A percentile compares a stretch with the other conserved stretches of the same genome.
These are phyloP conservation scores for Rhagologus leucostigma DNA, from an alignment of 2,113 vertebrate species.

Conservation along the genomic window DNA sequence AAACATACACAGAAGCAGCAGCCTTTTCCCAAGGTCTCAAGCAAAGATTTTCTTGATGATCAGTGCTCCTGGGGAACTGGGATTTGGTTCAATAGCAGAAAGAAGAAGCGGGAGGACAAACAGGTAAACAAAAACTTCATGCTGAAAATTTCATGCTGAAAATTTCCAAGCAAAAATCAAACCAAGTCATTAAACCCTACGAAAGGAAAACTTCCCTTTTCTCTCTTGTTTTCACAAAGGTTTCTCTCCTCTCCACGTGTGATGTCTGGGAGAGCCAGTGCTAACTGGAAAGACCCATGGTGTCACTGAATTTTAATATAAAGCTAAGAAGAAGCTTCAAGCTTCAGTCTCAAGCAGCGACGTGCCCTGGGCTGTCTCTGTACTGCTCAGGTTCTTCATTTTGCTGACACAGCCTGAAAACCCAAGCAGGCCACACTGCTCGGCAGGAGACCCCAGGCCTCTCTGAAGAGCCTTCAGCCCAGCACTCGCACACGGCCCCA, in stretches of 20 bases:
- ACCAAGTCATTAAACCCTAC: not conserved
- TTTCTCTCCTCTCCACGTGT: not conserved
- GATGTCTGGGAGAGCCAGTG: not conserved
- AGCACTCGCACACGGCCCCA: fast-evolving
- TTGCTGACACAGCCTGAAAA: not conserved
- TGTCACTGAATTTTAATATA: not conserved
- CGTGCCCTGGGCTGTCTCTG: not conserved
- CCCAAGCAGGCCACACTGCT: not conserved
- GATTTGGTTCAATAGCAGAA: not conserved
- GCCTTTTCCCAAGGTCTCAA: not conserved
- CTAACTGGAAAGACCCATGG: fast-evolving
- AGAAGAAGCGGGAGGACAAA: not conserved
- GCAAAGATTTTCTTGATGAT: not conserved
- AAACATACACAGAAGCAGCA: not conserved
- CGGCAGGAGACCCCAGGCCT: not conserved
- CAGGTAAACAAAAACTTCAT: not conserved
- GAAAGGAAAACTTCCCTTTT: not conserved
- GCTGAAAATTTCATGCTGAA: not conserved
- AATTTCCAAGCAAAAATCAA: not conserved
- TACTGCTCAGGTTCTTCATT: not conserved
- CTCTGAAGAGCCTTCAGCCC: not conserved
- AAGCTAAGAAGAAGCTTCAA: not conserved
- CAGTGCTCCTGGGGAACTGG: not conserved
- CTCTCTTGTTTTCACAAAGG: not conserved
- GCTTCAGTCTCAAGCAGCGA: not conserved